Percentiles rank a stretch among this genome's conserved stretches.
These are phyloP conservation scores for Hypomecis punctinalis DNA, from an alignment of 2,888 invertebrate species.

Conservation along the genomic window DNA sequence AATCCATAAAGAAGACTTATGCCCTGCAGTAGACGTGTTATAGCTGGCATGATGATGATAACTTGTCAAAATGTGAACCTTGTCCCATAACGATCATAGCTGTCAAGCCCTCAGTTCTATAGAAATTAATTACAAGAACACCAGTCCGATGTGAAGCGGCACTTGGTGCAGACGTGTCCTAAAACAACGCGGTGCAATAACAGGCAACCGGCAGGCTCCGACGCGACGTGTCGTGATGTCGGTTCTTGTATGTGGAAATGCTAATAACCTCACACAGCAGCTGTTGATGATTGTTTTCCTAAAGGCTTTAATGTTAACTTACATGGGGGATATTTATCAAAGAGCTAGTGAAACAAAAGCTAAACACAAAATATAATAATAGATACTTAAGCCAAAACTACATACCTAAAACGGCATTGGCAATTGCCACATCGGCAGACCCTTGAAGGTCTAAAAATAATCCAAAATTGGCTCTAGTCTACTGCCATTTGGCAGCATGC, in stretches of 20 bases:
- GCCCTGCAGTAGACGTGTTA: too few relatives aligned
- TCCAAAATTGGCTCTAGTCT: too few relatives aligned
- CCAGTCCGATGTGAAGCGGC: conserved; percentile 20
- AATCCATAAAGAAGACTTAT: too few relatives aligned
- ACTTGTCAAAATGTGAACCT: conserved; percentile 1
- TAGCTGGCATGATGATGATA: not conserved
- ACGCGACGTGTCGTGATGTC: conserved; percentile 22
- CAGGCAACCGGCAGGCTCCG: conserved; percentile 23
- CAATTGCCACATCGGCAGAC: too few relatives aligned
- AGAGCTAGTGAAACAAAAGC: too few relatives aligned
- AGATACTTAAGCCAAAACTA: too few relatives aligned
- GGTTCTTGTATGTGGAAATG: conserved; percentile 26
- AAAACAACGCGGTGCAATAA: conserved; percentile 32
- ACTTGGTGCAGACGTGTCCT: conserved; percentile 31
- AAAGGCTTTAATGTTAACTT: not conserved
- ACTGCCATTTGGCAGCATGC: too few relatives aligned
- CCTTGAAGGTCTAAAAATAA: too few relatives aligned
- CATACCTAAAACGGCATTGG: too few relatives aligned
- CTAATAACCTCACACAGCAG: conserved; percentile 23
- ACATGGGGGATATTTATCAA: too few relatives aligned
- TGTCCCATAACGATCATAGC: conserved; percentile 5
- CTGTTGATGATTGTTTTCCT: not conserved
- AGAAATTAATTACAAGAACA: conserved; percentile 28
- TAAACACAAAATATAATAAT: too few relatives aligned
- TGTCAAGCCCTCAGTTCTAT: conserved; percentile 10